Percentiles rank a stretch among this genome's conserved stretches.
These are phyloP conservation scores for Sebastes itinus DNA, from an alignment of 2,797 vertebrate genomes.

Conservation along the genomic window DNA sequence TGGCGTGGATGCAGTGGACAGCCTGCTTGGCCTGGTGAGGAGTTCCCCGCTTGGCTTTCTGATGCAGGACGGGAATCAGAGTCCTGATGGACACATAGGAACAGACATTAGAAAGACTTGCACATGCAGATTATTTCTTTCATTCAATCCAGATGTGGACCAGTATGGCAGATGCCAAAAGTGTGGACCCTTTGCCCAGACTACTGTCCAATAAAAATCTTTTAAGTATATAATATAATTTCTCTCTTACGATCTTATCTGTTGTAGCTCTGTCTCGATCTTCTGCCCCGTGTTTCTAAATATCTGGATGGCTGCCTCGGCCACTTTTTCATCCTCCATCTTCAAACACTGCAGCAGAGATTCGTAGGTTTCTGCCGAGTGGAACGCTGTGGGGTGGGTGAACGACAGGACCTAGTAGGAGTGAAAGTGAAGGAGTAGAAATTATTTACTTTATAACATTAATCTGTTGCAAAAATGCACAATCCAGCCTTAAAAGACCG, in stretches of 20 bases:
- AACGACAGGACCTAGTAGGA: constrained; percentile 93
- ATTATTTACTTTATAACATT: neutral
- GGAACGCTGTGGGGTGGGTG: constrained; percentile 98
- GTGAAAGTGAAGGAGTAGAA: neutral
- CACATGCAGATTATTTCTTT: neutral
- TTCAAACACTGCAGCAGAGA: constrained; percentile 98
- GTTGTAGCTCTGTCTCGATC: constrained; percentile 96
- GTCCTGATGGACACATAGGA: constrained; percentile 82
- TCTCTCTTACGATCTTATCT: constrained; percentile 94
- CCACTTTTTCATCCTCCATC: constrained; percentile 99
- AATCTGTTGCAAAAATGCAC: neutral
- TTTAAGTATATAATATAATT: neutral
- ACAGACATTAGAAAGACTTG: neutral
- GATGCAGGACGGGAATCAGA: constrained; percentile 97
- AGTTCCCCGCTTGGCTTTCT: constrained; percentile 98
- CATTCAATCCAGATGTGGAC: neutral
- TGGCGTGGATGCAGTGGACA: constrained; percentile 98
- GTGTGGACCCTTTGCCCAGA: neutral
- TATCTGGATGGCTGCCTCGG: constrained; percentile 98
- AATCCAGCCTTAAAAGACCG: neutral
- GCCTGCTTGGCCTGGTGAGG: constrained; percentile 99
- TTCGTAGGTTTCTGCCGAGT: constrained; percentile 98
- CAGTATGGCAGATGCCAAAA: neutral
- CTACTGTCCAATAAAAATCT: neutral
- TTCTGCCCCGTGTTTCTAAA: constrained; percentile 99